These are phyloP conservation scores for Mnemiopsis leidyi DNA, from an alignment of 37 sponge, comb jelly and placozoan species.

Conservation along the genomic window DNA sequence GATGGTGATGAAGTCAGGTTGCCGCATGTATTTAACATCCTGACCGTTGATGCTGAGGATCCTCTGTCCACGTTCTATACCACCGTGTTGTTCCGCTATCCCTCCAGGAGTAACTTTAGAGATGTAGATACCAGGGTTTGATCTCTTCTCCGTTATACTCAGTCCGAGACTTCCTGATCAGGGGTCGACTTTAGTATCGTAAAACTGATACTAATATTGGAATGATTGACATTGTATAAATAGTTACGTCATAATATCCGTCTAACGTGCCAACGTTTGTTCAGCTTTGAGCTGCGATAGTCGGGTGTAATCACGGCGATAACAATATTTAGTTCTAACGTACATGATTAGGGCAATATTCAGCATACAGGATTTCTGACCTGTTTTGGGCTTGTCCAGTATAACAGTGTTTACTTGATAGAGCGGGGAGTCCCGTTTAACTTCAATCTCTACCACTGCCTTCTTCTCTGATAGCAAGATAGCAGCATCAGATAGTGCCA, in stretches of 20 bases:
- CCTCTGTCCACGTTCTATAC: conserved; percentile 3
- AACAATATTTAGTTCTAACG: too few species aligned
- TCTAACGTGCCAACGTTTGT: too few species aligned
- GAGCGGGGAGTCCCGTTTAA: conserved; percentile 34
- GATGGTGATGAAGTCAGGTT: neutral
- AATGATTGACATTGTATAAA: too few species aligned
- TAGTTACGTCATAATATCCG: too few species aligned
- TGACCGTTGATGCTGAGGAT: neutral
- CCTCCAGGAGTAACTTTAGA: conserved; percentile 52
- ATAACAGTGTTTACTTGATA: neutral
- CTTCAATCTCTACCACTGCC: neutral
- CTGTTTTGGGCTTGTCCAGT: conserved; percentile 51
- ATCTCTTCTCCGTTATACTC: conserved; percentile 32
- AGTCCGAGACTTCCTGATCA: conserved; percentile 50
- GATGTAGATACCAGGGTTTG: conserved; percentile 63
- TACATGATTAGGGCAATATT: neutral
- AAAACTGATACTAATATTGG: too few species aligned
- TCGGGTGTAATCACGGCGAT: too few species aligned
- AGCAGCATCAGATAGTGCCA: conserved; percentile 59
- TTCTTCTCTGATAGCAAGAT: conserved; percentile 16
- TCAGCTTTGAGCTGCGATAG: too few species aligned
- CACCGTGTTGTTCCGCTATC: neutral
- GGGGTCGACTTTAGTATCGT: too few species aligned
- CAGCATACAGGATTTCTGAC: too few species aligned
- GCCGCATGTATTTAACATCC: conserved; percentile 28